Evolutionary conservation across 2,113 vertebrate genomes (phyloP).

Genomic region (Nerophis ophidion): DNA sequence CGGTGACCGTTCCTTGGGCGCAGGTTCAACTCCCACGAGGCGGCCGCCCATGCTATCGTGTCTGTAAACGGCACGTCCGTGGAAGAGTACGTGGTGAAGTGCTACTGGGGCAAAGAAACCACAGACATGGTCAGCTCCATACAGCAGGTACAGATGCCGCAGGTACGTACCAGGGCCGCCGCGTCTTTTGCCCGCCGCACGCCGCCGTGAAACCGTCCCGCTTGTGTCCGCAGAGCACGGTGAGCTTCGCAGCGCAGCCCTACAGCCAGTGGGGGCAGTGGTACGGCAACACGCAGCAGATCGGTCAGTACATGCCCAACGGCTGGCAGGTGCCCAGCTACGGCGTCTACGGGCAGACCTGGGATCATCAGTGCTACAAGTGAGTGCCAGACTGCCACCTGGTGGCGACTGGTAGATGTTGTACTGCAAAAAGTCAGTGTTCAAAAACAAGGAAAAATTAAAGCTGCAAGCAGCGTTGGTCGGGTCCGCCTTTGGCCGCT

Average conservation of each 20-base stretch:
- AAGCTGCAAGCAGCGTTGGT: no score
- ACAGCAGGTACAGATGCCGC: constrained; percentile 78
- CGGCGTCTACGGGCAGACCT: constrained; percentile 87
- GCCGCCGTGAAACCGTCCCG: not conserved
- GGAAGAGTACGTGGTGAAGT: constrained; percentile 92
- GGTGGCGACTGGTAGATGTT: no score
- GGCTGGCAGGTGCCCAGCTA: constrained; percentile 94
- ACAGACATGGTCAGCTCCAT: constrained; percentile 79
- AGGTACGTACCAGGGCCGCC: constrained; percentile 23
- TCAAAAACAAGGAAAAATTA: no score
- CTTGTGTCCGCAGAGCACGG: constrained; percentile 77
- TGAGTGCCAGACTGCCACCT: constrained; percentile 49
- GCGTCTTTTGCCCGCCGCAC: no score
- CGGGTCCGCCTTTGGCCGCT: no score
- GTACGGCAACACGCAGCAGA: constrained; percentile 89
- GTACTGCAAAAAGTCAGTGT: no score
- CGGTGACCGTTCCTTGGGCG: not conserved
- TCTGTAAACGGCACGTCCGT: constrained; percentile 92
- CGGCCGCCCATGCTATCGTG: constrained; percentile 92
- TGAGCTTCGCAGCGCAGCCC: constrained; percentile 83
- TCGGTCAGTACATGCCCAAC: constrained; percentile 95
- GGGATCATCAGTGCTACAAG: constrained; percentile 95
- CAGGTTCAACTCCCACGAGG: constrained; percentile 89
- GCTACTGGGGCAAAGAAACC: constrained; percentile 97
- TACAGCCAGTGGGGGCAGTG: constrained; percentile 96